These are phyloP conservation scores for Eremobia ochroleuca DNA, from an alignment of 2,888 invertebrate genomes.

Conservation along the genomic window DNA sequence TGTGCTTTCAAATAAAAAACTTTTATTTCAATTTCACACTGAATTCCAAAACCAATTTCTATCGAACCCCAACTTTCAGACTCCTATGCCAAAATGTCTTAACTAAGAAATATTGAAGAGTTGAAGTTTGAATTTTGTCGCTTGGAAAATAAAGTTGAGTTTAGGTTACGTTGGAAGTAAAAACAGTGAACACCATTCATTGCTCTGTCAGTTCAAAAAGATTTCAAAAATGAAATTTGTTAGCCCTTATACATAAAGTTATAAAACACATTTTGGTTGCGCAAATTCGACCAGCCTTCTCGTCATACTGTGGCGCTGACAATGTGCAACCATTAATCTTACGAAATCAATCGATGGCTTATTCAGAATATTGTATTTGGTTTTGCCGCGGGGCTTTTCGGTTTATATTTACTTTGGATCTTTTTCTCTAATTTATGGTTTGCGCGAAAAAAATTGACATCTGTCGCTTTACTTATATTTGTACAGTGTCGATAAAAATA, in stretches of 20 bases:
- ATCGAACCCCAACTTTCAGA: conserved; percentile 76
- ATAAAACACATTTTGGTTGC: conserved; percentile 85
- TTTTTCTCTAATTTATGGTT: conserved; percentile 89
- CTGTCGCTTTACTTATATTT: conserved; percentile 78
- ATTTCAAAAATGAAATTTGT: conserved; percentile 81
- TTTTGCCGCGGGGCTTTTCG: conserved; percentile 87
- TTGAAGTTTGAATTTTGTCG: conserved; percentile 64
- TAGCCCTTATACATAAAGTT: conserved; percentile 78
- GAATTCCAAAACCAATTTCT: conserved; percentile 87
- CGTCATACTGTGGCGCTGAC: conserved; percentile 89
- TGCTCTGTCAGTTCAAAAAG: conserved; percentile 81
- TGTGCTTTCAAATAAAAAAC: conserved; percentile 79
- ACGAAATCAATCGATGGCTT: conserved; percentile 91
- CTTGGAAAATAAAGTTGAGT: conserved; percentile 59
- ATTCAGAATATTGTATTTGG: conserved; percentile 91
- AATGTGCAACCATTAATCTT: conserved; percentile 91
- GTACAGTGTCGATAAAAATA: conserved; percentile 66
- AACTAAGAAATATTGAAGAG: conserved; percentile 41
- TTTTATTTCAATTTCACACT: conserved; percentile 89
- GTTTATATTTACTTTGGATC: conserved; percentile 89
- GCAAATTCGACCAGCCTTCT: conserved; percentile 79
- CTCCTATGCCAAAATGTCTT: conserved; percentile 62
- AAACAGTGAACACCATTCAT: conserved; percentile 83
- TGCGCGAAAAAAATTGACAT: conserved; percentile 83
- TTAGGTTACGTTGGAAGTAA: conserved; percentile 63